These are phyloP conservation scores for Nicator chloris DNA, from an alignment of 2,113 vertebrate species.

Conservation along the genomic window DNA sequence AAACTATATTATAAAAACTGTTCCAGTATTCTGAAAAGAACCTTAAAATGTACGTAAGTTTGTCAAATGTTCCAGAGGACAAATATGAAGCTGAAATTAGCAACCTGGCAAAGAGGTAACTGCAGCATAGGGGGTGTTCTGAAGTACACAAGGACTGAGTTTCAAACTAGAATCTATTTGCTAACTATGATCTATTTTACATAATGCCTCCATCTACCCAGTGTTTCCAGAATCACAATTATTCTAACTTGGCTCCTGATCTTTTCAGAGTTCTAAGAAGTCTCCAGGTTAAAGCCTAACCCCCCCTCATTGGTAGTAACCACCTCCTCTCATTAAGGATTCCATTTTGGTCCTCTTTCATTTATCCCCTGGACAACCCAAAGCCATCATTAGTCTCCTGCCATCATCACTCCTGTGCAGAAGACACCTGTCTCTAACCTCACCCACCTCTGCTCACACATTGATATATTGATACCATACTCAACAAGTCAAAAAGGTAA, in stretches of 20 bases:
- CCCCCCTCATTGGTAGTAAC: not conserved
- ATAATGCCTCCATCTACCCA: not conserved
- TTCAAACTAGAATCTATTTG: not conserved
- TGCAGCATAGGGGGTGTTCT: accelerated
- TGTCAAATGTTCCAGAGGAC: not conserved
- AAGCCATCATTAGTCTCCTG: not conserved
- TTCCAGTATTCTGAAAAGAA: not conserved
- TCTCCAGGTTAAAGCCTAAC: not conserved
- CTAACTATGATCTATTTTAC: not conserved
- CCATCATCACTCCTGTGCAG: not conserved
- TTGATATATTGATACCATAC: not conserved
- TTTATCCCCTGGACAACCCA: not conserved
- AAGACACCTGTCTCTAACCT: not conserved
- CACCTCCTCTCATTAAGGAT: not conserved
- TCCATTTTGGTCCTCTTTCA: not conserved
- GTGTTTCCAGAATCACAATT: not conserved
- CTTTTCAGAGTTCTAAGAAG: not conserved
- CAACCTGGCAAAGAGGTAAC: not conserved
- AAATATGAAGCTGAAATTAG: not conserved
- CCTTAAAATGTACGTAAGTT: not conserved
- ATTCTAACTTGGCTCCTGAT: not conserved
- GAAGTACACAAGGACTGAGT: not conserved
- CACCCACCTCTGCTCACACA: not conserved
- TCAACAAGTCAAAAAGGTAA: not conserved
- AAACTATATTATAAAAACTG: not conserved